These are phyloP conservation scores for Zoanthus sociatus DNA, from an alignment of 92 coral and sea anemone genomes.

Conservation along the genomic window DNA sequence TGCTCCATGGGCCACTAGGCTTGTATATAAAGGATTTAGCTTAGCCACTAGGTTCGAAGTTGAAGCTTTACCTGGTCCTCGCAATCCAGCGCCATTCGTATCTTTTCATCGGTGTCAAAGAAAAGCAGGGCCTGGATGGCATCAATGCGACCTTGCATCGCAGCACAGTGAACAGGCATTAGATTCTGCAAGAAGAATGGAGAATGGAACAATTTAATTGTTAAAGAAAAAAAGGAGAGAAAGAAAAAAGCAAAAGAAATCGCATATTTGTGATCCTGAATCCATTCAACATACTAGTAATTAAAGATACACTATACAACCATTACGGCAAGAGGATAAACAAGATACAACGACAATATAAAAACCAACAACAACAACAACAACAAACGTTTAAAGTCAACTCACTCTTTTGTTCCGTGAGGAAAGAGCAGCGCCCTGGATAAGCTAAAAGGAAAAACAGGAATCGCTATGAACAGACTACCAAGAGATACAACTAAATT, in stretches of 20 bases:
- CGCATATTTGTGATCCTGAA: neutral
- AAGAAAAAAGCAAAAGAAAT: too few relatives aligned
- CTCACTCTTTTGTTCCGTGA: conserved; percentile 79
- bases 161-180: conserved; percentile 97
- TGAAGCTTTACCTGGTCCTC: conserved; percentile 66
- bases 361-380: too few relatives aligned
- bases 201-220: neutral
- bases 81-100: conserved; percentile 73
- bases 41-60: neutral
- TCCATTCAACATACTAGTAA: neutral
- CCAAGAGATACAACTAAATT: too few relatives aligned
- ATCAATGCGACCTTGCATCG: conserved; percentile 95
- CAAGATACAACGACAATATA: neutral
- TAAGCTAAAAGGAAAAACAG: conserved; percentile 47
- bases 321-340: neutral
- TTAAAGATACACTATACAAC: neutral
- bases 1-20: too few relatives aligned
- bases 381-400: neutral
- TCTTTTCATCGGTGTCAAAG: conserved; percentile 80
- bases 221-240: neutral
- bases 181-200: conserved; percentile 59
- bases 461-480: neutral
- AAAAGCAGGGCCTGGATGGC: conserved; percentile 86
- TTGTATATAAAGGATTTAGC: too few relatives aligned
- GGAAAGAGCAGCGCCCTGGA: conserved; percentile 77